Evolutionary conservation across 2,113 vertebrate genomes (phyloP), one percentile per base, ranked within the genome.

Genomic region (Campylomormyrus numenius): DNA sequence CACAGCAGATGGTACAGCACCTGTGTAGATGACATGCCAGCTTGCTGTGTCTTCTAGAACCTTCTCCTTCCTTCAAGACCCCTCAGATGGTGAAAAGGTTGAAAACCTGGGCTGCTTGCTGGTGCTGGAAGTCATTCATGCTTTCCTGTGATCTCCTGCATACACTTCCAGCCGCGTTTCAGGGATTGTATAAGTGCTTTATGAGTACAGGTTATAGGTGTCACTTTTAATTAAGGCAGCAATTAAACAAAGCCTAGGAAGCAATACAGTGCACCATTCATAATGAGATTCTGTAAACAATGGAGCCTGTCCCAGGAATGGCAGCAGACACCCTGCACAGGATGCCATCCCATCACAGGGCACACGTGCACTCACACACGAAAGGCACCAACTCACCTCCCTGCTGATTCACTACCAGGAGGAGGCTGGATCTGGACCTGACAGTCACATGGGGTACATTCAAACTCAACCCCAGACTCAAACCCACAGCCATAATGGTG

Each of bases 1-100:
- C 89, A 89, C 91, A 88, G 70, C 89, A 46, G 90, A 39, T 88
- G 88, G 62, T 19, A 50, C 88, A 50, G 62, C 88, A 19, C 86
- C 70, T 50, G 48, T 70, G 70, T 53, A 53, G 89, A 58, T 89
- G 88, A 83, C 58, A 45, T 70, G 48, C 49, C 83, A 17, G 56
- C 86, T 85, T 89, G 90, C 90, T 85, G 87, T 17, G 70, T 77
- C 1, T 35, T 85, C 24, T 15, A 48, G 3, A 15, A 49, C 46
- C 46, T n/a, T 90, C 88, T 70, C 89, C 13, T 27, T 52, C 77
- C 58, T 87, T 87, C 50, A 53, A 21, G 7, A 7, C 8, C 27
- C 50, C 50, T 17, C 27, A 15, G 85, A 42, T 49, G 45, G 19
- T 46, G 83, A n/a, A 11, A 85, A 85, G 24, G 48, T 5, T 42